These are phyloP conservation scores for Drosophila varians DNA, from an alignment of 1,140 invertebrate genomes.

Conservation along the genomic window DNA sequence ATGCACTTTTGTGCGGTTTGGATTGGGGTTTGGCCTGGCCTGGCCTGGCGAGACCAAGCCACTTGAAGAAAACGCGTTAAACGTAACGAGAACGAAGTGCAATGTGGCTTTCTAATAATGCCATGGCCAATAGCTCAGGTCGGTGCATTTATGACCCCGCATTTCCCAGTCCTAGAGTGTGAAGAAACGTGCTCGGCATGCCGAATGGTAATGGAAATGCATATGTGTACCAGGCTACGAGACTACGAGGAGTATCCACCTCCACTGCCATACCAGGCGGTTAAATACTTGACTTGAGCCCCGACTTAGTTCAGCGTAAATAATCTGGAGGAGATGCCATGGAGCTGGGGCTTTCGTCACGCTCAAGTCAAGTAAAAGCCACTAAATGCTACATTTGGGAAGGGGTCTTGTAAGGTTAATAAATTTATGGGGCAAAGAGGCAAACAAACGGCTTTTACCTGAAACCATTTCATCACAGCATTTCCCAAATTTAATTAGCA, in stretches of 20 bases:
- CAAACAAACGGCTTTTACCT: no score
- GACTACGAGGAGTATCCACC: conserved; percentile 8
- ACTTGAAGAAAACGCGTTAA: conserved; percentile 34
- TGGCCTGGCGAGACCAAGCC: neutral
- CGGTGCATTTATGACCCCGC: conserved; percentile 61
- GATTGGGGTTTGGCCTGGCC: neutral
- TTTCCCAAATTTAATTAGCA: conserved; percentile 41
- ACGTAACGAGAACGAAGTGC: conserved; percentile 65
- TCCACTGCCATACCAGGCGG: conserved; percentile 9
- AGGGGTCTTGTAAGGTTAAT: conserved; percentile 27
- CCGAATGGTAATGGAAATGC: conserved; percentile 40
- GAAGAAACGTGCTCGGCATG: conserved; percentile 74
- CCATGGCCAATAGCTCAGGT: conserved; percentile 25
- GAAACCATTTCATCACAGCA: neutral
- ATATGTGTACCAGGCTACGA: conserved; percentile 18
- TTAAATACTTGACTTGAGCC: conserved; percentile 48
- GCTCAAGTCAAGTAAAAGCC: conserved; percentile 10
- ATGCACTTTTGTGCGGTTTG: conserved; percentile 51
- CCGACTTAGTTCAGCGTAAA: conserved; percentile 53
- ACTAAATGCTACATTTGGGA: conserved; percentile 5
- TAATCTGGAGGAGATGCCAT: conserved; percentile 31
- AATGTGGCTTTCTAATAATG: conserved; percentile 64
- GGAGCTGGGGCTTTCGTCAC: conserved; percentile 18
- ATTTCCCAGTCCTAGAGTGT: conserved; percentile 51
- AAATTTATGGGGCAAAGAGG: conserved; percentile 11